These are phyloP conservation scores for Stictocephala bisonia DNA, from an alignment of 2,888 invertebrate species.

Conservation along the genomic window DNA sequence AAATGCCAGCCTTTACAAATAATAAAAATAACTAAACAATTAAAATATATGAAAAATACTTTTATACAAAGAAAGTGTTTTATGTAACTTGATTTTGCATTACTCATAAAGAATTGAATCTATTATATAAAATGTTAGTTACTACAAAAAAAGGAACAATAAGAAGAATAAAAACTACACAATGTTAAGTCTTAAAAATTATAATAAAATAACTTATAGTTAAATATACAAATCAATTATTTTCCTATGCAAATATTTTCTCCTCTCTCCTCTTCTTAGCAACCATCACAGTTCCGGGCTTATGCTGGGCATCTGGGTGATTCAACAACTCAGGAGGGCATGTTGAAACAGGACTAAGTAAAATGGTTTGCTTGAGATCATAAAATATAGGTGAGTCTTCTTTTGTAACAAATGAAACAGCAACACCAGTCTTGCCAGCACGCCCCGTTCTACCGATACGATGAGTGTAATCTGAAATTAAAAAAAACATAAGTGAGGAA, in stretches of 20 bases:
- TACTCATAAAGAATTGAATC: no score
- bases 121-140: no score
- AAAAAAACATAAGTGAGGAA: no score
- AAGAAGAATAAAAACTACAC: no score
- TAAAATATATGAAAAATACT: no score
- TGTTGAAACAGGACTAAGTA: slow-evolving; percentile 90
- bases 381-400: slow-evolving; percentile 96
- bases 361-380: slow-evolving; percentile 93
- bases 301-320: slow-evolving; percentile 98
- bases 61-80: no score
- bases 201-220: no score
- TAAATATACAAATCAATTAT: neutral
- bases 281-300: slow-evolving; percentile 90
- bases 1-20: no score
- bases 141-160: no score
- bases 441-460: slow-evolving; percentile 99
- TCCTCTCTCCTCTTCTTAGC: slow-evolving; percentile 95
- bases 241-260: slow-evolving; percentile 87
- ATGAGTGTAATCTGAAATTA: slow-evolving; percentile 90
- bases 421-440: slow-evolving; percentile 97
- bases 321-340: slow-evolving; percentile 97
- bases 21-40: no score
- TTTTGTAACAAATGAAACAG: slow-evolving; percentile 96
- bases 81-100: no score
- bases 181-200: no score